Percentiles rank a stretch among this genome's conserved stretches.
Evolutionary conservation across 1,140 invertebrate species (phyloP).

Genomic region (Araneus ventricosus): DNA sequence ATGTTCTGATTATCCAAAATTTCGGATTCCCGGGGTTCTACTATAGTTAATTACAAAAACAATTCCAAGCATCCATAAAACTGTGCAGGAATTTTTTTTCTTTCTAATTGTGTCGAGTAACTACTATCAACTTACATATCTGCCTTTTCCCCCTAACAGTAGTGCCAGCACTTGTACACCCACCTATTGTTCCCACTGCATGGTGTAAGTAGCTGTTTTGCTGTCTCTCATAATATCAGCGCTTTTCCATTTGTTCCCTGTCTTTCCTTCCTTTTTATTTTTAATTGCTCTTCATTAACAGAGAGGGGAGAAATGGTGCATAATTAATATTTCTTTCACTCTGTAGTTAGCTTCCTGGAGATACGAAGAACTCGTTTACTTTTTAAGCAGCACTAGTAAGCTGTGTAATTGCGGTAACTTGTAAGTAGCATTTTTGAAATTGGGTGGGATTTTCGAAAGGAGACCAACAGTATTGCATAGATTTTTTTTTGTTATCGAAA

Average conservation of each 20-base stretch:
- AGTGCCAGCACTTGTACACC: slow-evolving; percentile 90
- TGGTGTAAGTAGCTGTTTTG: slow-evolving; percentile 80
- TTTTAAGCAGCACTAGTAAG: too few species aligned
- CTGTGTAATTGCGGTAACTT: too few species aligned
- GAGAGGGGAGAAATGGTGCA: slow-evolving; percentile 15
- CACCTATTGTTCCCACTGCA: slow-evolving; percentile 90
- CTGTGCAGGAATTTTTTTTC: not conserved
- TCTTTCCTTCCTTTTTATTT: slow-evolving; percentile 13
- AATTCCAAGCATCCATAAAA: slow-evolving; percentile 12
- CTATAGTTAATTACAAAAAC: not conserved
- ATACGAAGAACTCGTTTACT: not conserved
- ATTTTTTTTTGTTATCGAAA: too few species aligned
- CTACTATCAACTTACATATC: slow-evolving; percentile 60
- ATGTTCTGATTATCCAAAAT: too few species aligned
- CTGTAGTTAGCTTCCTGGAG: not conserved
- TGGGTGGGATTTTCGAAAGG: too few species aligned
- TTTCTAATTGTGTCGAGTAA: slow-evolving; percentile 46
- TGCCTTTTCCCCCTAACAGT: slow-evolving; percentile 83
- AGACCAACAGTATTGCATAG: too few species aligned
- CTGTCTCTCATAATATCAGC: slow-evolving; percentile 71
- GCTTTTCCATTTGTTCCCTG: slow-evolving; percentile 57
- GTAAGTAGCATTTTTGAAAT: too few species aligned
- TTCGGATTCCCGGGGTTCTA: too few species aligned
- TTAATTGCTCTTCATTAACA: slow-evolving; percentile 15
- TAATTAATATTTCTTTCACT: not conserved